Evolutionary conservation across 2,113 vertebrate genomes (phyloP).

Genomic region (Montifringilla adamsi): DNA sequence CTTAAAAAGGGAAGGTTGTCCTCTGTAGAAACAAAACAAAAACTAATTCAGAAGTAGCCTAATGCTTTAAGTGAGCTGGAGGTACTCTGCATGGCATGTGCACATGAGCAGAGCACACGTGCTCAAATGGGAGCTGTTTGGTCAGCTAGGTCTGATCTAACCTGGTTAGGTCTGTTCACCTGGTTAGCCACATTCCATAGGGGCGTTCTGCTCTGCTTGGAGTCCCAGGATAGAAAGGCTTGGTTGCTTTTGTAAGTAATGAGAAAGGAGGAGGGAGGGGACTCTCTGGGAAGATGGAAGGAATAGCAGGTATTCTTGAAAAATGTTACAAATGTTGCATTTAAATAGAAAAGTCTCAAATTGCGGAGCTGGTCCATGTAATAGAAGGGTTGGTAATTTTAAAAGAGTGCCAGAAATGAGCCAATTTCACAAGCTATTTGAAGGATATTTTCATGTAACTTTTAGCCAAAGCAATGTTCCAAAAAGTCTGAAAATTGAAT

Average conservation of each 20-base stretch:
- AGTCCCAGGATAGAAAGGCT: background rate
- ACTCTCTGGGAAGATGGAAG: background rate
- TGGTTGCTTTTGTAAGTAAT: background rate
- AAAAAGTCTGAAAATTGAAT: conserved; percentile 63
- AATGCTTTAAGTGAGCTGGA: background rate
- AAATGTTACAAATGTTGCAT: conserved; percentile 53
- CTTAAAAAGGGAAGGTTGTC: background rate
- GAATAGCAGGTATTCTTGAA: background rate
- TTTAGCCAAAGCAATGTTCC: conserved; percentile 54
- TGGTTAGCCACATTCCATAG: background rate
- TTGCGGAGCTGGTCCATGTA: background rate
- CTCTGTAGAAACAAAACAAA: background rate
- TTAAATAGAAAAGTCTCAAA: conserved; percentile 55
- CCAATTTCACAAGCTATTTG: conserved; percentile 60
- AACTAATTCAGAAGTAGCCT: background rate
- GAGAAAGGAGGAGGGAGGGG: background rate
- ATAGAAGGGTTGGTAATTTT: conserved; percentile 56
- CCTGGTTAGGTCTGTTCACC: background rate
- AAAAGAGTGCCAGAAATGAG: conserved; percentile 57
- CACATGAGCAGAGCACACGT: background rate
- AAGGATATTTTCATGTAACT: conserved; percentile 59
- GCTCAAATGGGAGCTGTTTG: background rate
- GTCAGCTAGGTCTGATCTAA: no score
- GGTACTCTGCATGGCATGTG: background rate
- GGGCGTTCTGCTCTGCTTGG: background rate